Base-by-base conservation (phyloP, 2,888 invertebrate species). In the Sarcophaga caerulescens region DNA sequence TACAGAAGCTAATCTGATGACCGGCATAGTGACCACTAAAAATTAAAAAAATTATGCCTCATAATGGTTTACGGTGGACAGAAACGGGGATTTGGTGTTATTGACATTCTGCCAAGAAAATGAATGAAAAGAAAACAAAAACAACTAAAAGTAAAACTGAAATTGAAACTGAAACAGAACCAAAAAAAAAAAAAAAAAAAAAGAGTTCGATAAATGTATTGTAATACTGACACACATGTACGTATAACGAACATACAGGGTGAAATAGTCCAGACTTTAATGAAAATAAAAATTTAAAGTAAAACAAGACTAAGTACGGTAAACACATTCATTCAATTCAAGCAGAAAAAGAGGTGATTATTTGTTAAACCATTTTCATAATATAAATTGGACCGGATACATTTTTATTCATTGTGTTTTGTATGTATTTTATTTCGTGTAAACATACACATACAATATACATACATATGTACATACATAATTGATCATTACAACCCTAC, bases 31-130 rank as follows among this genome's bases (percentile, higher is more conserved):
- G 63, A 45, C 60, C 74, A 11, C 74, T 62, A 45, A 74, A 63
- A 60, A 3, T 57, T 52, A 59, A n/a, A n/a, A 45, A 25, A 66
- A 52, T 23, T 74, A 45, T 80, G 80, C 59, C 12, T 65, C 44
- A 73, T 68, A 80, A 73, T 80, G 66, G 44, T 2, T 35, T 78
- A 71, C 69, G 45, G 68, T 47, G 10, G 21, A 17, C 12, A 65
- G 21, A 57, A 57, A 63, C 57, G 65, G 62, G 70, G 52, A 47
- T 78, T 70, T 57, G 19, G 45, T 68, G 59, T 52, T 66, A 73
- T 73, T 80, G 80, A 80, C 73, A 73, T 19, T 80, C 74, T 66
- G 80, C 73, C 80, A 66, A 73, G 45, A 60, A 74, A 68, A 70
- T 45, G 3, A 45, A 57, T 21, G 19, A 79, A 47, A 45, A 35